These are phyloP conservation scores for Diglossa cyanea DNA, from an alignment of 2,797 vertebrate species.

Conservation along the genomic window DNA sequence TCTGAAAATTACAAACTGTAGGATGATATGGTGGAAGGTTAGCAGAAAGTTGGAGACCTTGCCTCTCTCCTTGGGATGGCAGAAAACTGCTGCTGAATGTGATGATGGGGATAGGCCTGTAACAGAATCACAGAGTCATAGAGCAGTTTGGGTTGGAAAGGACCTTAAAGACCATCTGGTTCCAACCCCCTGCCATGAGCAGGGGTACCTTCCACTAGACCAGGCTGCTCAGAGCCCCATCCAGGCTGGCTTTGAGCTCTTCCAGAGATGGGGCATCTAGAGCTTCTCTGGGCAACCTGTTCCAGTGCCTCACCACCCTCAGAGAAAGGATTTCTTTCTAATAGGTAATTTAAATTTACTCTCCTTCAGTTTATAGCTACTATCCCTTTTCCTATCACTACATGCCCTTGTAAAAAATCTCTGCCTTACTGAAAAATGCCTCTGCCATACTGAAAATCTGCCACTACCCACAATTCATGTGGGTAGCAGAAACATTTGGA, in stretches of 20 bases:
- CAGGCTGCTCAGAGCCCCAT: neutral
- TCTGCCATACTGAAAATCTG: neutral
- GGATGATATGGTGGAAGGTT: neutral
- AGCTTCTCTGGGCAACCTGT: neutral
- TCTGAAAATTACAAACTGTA: neutral
- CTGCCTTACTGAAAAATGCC: neutral
- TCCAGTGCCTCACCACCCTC: neutral
- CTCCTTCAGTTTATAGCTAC: neutral
- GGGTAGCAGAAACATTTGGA: neutral
- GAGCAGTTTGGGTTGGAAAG: neutral
- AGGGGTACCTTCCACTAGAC: neutral
- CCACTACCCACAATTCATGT: neutral
- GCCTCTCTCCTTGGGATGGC: rapidly evolving
- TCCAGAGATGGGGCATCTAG: too few relatives aligned
- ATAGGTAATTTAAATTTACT: neutral
- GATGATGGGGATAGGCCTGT: neutral
- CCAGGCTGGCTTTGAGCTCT: neutral
- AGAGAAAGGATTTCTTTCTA: neutral
- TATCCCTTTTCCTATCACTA: neutral
- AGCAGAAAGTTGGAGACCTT: rapidly evolving
- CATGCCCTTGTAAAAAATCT: neutral
- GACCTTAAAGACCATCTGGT: neutral
- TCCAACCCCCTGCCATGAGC: neutral
- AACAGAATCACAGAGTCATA: neutral
- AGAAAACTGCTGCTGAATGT: neutral